Evolutionary conservation across 2,888 invertebrate genomes (phyloP).

Genomic region (Conistra vaccinii): DNA sequence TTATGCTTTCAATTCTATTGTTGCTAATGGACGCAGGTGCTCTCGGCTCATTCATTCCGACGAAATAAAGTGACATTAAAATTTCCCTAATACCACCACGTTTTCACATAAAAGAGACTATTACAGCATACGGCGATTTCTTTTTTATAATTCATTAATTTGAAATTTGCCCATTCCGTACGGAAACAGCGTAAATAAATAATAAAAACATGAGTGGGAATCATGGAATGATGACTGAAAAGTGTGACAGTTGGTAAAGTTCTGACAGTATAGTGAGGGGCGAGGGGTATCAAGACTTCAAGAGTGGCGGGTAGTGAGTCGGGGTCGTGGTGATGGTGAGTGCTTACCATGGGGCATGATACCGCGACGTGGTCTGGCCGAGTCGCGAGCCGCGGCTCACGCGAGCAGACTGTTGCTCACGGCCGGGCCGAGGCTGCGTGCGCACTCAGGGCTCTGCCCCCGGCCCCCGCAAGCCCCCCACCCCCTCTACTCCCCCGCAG

Average conservation of each 20-base stretch:
- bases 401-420: constrained; percentile 89
- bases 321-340: constrained; percentile 70
- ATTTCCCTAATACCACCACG: constrained; percentile 61
- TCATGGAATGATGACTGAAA: constrained; percentile 85
- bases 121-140: constrained; percentile 35
- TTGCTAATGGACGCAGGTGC: constrained; percentile 71
- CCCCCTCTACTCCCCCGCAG: constrained; percentile 62
- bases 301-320: constrained; percentile 63
- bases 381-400: constrained; percentile 84
- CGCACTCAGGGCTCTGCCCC: constrained; percentile 74
- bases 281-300: constrained; percentile 38
- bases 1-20: constrained; percentile 73
- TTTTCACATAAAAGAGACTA: constrained; percentile 57
- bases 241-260: constrained; percentile 61
- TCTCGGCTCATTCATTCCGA: constrained; percentile 58
- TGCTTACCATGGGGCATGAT: constrained; percentile 88
- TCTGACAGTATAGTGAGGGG: constrained; percentile 41
- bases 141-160: constrained; percentile 68
- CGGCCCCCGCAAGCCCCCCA: constrained; percentile 61
- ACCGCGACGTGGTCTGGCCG: constrained; percentile 78
- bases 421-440: constrained; percentile 84
- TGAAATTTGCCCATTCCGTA: constrained; percentile 69
- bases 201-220: constrained; percentile 77
- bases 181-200: constrained; percentile 82
- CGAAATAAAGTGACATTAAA: constrained; percentile 61